Evolutionary conservation across 2,113 vertebrate species (phyloP), one percentile per base, ranked within the genome.

Genomic region (Chinchilla lanigera): DNA sequence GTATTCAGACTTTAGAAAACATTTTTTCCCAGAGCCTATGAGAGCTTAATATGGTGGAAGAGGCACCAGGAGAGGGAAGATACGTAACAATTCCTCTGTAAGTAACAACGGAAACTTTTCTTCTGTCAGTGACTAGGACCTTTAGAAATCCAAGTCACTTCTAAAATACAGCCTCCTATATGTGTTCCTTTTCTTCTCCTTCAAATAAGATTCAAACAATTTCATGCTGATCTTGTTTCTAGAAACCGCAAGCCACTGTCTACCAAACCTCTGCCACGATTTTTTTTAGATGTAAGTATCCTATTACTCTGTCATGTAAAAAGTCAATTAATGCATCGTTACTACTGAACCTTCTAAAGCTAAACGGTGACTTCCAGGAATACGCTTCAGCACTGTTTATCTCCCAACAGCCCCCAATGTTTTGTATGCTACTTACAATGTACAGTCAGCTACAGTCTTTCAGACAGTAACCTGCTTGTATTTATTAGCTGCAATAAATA

Each of bases 251-350:
- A 97, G 54, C 60, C 75, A 94, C 7, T 90, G 92, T 94, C 95
- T 92, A 94, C 63, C 41, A 92, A 98, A 93, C 87, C 78, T 98
- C 95, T 84, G 97, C 89, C 94, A 94, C 81, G 89, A 97, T 50
- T 88, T 82, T 97, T 97, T 94, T 96, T 95, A 98, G 97, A 96
- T 33, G 78, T 95, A 93, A 95, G 95, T 90, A 96, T 96, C 75
- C 89, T 97, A 95, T 98, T 96, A 98, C 97, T 94, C 89, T 95
- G 90, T 86, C 98, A 98, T 82, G n/a, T 93, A 97, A 97, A 96
- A 98, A 98, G 98, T 98, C 98, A 98, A 98, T 98, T 98, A 98
- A 97, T 93, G 90, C 96, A 96, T 89, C 73, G 24, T 94, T 98
- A 98, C 97, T 95, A 98, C 96, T 88, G 98, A 98, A 86, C 73